Conservation (phyloP, 2,113 vertebrate genomes). For the Neoarius graeffei region DNA sequence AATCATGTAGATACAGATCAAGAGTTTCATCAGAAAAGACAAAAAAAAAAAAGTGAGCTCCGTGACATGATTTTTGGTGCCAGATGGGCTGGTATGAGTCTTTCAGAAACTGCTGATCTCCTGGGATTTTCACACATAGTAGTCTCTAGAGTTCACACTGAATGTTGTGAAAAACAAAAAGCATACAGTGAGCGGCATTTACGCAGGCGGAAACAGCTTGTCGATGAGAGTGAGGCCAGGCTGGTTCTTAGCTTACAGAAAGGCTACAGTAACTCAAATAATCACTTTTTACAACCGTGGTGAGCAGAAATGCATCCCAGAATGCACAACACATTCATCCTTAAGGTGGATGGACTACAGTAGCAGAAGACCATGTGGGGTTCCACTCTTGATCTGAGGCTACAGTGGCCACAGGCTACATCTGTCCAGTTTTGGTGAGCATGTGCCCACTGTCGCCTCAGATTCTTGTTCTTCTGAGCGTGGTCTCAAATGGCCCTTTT, state of each 20-base stretch:
- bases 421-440: neutral
- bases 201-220: slow-evolving; percentile 3
- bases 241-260: neutral
- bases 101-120: slow-evolving; percentile 6
- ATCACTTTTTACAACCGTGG: neutral
- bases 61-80: neutral
- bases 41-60: neutral
- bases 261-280: neutral
- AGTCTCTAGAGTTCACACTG: slow-evolving; percentile 10
- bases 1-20: neutral
- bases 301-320: neutral
- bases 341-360: neutral
- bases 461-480: neutral
- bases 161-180: slow-evolving; percentile 1
- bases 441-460: no score
- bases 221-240: neutral
- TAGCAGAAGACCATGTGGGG: neutral
- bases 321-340: neutral
- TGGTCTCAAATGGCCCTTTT: no score
- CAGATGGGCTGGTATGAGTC: neutral
- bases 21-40: neutral
- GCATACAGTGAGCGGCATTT: neutral
- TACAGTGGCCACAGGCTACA: neutral
- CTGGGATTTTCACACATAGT: neutral
- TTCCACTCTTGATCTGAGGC: neutral